Evolutionary conservation across 1,140 invertebrate species (phyloP), one percentile per base, ranked within the genome.

Genomic region (Anthonomus grandis): DNA sequence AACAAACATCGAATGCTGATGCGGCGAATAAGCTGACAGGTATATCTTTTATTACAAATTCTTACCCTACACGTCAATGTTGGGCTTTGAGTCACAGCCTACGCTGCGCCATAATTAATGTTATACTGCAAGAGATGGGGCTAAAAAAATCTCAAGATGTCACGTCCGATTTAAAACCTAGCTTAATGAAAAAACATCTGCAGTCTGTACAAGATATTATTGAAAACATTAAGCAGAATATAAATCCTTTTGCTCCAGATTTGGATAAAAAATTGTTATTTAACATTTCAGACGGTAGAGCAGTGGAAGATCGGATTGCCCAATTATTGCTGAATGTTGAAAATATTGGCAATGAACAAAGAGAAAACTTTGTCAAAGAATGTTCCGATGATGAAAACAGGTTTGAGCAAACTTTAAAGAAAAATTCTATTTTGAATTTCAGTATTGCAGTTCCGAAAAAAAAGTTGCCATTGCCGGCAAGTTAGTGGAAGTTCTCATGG

Each of bases 1-100:
- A 64, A 47, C 41, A 57, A 34, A 63, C 63, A 9, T 54, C 60
- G 12, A 65, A 65, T 53, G 64, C 51, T 24, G 58, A 65, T 57
- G 53, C 63, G n/a, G 60, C 60, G n/a, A 48, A 39, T 52, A 41
- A 50, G 25, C 41, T 59, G 13, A 64, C 59, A 15, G 56, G 55
- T 37, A 42, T 21, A 47, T 47, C 13, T 47, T 42, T 52, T 44
- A 9, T 52, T 21, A 19, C 21, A 48, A 48, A 10, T n/a, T 3
- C 34, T 6, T 22, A n/a, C n/a, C n/a, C n/a, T n/a, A 45, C 60
- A 45, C 46, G 57, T 48, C 60, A 64, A 57, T 25, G 63, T 24
- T 64, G 52, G 63, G 39, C 50, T n/a, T 44, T 38, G 49, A 59
- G 50, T 48, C 59, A 64, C 42, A 45, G 24, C 17, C 37, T 45